Conservation (phyloP, 1,140 invertebrate genomes). For the Wasmannia auropunctata region DNA sequence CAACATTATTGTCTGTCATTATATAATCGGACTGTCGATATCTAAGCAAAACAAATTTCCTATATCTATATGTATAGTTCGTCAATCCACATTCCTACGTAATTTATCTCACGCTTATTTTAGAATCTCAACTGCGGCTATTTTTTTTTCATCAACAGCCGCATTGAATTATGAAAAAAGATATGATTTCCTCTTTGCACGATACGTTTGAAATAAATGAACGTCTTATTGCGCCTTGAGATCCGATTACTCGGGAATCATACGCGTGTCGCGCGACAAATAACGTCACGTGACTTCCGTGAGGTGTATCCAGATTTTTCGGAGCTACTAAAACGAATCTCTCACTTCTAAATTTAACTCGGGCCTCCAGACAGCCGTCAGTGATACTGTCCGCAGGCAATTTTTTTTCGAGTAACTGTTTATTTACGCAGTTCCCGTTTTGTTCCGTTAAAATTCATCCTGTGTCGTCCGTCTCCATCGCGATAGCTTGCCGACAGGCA, state of each 20-base stretch:
- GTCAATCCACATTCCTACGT: background rate
- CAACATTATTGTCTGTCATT: background rate
- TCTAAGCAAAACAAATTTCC: background rate
- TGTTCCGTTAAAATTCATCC: slow-evolving; percentile 35
- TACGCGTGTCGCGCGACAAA: background rate
- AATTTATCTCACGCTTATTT: background rate
- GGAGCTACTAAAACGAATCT: background rate
- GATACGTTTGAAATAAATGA: background rate
- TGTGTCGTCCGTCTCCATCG: background rate
- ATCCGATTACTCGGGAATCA: background rate
- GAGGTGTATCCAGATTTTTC: background rate
- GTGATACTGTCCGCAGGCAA: background rate
- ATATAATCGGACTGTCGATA: background rate
- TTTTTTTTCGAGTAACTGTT: background rate
- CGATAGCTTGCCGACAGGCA: background rate
- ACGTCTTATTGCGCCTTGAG: background rate
- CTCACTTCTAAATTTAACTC: background rate
- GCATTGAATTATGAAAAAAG: background rate
- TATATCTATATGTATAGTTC: background rate
- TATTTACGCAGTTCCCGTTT: background rate
- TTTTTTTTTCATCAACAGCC: background rate
- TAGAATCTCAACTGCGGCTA: background rate
- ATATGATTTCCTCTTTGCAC: background rate
- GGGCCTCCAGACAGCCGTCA: background rate
- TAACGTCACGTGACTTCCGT: background rate